Percentiles rank a stretch among this genome's conserved stretches.
These are phyloP conservation scores for Anhinga rufa DNA, from an alignment of 2,113 vertebrate genomes.

Conservation along the genomic window DNA sequence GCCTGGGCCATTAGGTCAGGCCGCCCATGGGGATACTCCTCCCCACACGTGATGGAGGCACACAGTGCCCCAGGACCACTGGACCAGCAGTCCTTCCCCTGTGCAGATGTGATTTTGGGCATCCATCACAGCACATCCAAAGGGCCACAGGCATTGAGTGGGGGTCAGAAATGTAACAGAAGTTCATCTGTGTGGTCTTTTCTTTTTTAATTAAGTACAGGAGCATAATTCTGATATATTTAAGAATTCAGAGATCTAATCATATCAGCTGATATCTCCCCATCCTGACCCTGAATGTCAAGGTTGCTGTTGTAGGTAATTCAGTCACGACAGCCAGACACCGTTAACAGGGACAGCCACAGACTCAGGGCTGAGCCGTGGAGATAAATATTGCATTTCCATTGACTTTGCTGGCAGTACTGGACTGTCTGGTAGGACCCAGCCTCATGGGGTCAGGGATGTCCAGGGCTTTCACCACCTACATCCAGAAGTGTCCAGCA, in stretches of 20 bases:
- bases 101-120: neutral
- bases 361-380: accelerated
- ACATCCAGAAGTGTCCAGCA: neutral
- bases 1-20: neutral
- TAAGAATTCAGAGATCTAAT: neutral
- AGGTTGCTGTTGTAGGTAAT: neutral
- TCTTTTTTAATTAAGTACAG: neutral
- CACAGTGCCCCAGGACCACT: accelerated
- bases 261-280: neutral
- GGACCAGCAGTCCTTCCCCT: neutral
- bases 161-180: neutral
- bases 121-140: neutral
- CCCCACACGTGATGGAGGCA: accelerated
- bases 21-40: neutral
- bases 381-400: neutral
- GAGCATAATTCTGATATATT: neutral
- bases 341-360: neutral
- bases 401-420: neutral
- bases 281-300: accelerated
- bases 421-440: neutral
- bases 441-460: neutral
- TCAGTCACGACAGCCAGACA: neutral
- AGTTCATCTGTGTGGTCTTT: accelerated
- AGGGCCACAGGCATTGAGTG: neutral
- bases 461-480: neutral